Conservation (phyloP, 2,797 vertebrate genomes). For the Anguilla megastoma region DNA sequence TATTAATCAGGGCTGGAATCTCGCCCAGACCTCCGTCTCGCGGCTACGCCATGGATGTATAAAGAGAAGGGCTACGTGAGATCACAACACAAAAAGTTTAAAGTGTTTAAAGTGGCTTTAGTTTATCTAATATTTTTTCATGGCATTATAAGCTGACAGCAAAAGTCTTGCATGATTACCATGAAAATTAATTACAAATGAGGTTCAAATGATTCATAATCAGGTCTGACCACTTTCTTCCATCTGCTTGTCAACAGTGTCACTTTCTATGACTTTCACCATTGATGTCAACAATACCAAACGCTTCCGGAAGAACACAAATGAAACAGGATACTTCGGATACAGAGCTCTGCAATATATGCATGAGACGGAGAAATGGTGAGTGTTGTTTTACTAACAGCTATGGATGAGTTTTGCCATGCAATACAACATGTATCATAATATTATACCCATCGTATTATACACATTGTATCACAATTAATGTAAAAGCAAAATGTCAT, state of each 20-base stretch:
- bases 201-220: not conserved
- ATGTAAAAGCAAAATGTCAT: not conserved
- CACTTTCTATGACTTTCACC: not conserved
- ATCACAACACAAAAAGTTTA: too few relatives aligned
- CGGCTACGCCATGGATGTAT: too few relatives aligned
- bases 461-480: not conserved
- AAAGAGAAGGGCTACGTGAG: too few relatives aligned
- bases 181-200: too few relatives aligned
- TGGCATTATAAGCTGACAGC: too few relatives aligned
- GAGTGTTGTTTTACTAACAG: not conserved
- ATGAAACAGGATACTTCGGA: not conserved
- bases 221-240: not conserved
- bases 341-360: constrained; percentile 5
- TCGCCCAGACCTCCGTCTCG: too few relatives aligned
- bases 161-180: too few relatives aligned
- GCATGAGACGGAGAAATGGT: not conserved
- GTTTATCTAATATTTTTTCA: too few relatives aligned
- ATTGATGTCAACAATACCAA: not conserved
- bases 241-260: not conserved
- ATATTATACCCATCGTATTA: not conserved
- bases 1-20: too few relatives aligned
- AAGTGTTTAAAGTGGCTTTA: too few relatives aligned
- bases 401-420: too few relatives aligned
- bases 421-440: not conserved
- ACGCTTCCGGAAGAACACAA: not conserved